Evolutionary conservation across 2,113 vertebrate species (phyloP), one percentile per base, ranked within the genome.

Genomic region (Rhombomys opimus): DNA sequence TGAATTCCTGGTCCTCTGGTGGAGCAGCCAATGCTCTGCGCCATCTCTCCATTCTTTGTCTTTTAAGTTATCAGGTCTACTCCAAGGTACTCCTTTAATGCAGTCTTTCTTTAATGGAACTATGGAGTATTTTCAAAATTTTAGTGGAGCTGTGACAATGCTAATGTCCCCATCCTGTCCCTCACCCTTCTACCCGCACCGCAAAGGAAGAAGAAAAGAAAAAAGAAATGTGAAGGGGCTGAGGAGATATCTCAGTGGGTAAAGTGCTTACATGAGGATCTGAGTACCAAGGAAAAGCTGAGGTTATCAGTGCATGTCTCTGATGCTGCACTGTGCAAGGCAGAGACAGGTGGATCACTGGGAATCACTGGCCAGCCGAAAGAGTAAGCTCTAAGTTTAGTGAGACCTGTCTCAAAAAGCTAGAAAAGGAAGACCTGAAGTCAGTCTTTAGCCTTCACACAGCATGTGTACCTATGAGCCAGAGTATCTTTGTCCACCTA

Each of bases 41-140:
- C 30, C 18, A 12, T 32, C 50, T 78, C 52, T 57, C 17, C 10
- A 80, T 80, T 32, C 32, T 30, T 4, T 25, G 92, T 95, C 95
- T 94, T 35, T 85, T 89, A 75, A 57, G 75, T 22, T 95, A 57
- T 46, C 13, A 93, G 27, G 17, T 78, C 27, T 89, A 59, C 70
- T 78, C 41, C 38, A 85, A 85, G 13, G 22, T 93, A 80, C 15
- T 89, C 57, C 54, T 88, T 96, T 93, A 90, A 76, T 84, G 5
- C 23, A 54, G 0, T 94, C 27, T 35, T 94, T 75, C 22, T 76
- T 94, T 72, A 11, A 13, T 72, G n/a, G 2, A 2, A 46, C 50
- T 46, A 52, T 72, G 70, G 50, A 57, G 50, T 41, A 88, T 59
- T 86, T 85, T 80, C 20, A 92, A 73, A 63, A 86, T 75, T 12